Base-by-base conservation (phyloP, 2,888 invertebrate species). In the Athalia rosae region DNA sequence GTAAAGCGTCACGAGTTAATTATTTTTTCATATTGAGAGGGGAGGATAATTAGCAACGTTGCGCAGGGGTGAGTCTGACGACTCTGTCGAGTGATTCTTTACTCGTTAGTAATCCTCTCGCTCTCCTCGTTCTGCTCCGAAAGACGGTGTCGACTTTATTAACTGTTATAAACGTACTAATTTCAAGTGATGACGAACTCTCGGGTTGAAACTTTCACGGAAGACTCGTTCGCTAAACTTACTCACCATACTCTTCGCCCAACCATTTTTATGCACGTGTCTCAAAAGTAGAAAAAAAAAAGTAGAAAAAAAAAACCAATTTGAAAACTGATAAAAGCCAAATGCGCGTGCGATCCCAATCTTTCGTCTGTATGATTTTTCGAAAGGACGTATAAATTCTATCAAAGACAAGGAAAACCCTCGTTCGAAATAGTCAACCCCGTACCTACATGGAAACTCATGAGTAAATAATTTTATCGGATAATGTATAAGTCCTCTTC, bases 71-170 rank as follows among this genome's bases (percentile, higher is more conserved):
- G 7, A 67, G 67, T 67, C 67, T 67, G 53, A 67, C 53, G 67
- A 67, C 67, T 48, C 41, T 50, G 67, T 67, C 53, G 67, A 67
- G 67, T 53, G 67, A 67, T 67, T 67, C 67, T 67, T 67, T 53
- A 67, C 67, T 67, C 53, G 50, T 67, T 67, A 67, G 64, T 15
- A 28, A 53, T 53, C 53, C 28, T 64, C 53, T 67, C 41, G 41
- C 67, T 53, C 67, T 67, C 67, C 67, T 41, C 15, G 15, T 67
- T 41, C 15, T 2, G 15, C 15, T n/a, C 41, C 50, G 67, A 67
- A 28, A 67, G 48, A 67, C 28, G 15, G 67, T 67, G 48, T 67
- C 67, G 41, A 67, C 50, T 67, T 41, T 53, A 67, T 67, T 67
- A 50, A 41, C 50, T 45, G 15, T 48, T 66, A 48, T 48, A 48